phyloP scores from a whole-genome alignment of 2,113 vertebrate genomes.

The Catharus minimus region DNA sequence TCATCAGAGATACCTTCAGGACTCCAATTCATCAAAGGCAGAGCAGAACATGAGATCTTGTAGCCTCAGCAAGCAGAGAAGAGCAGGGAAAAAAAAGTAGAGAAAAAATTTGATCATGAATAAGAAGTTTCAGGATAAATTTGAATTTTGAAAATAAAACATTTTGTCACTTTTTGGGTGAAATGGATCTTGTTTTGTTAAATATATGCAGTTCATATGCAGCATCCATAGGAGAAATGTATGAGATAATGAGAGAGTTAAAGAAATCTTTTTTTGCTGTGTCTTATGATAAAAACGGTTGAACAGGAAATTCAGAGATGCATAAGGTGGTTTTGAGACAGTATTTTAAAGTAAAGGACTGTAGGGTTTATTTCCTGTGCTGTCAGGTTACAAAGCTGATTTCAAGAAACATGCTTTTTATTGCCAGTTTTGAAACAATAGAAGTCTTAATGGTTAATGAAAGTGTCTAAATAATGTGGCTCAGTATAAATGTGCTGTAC shows the following conservation, averaged over 20 bases:
- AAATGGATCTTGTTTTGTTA: background rate
- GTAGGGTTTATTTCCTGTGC: background rate
- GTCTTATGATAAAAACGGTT: background rate
- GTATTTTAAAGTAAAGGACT: background rate
- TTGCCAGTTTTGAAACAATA: constrained; percentile 11
- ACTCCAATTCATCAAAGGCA: background rate
- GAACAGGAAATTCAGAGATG: background rate
- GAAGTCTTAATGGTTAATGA: background rate
- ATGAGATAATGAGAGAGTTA: background rate
- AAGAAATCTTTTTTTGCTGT: accelerated
- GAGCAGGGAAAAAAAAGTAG: background rate
- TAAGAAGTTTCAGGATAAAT: background rate
- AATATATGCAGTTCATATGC: background rate
- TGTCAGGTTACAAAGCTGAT: background rate
- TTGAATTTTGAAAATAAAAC: background rate
- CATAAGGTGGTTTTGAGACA: background rate
- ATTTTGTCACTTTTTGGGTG: accelerated
- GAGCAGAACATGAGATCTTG: background rate
- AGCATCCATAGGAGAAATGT: background rate
- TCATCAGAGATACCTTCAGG: background rate
- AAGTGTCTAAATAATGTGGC: background rate
- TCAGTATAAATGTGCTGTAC: background rate
- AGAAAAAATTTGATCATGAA: background rate
- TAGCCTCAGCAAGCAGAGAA: background rate
- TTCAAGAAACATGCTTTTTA: background rate